Evolutionary conservation across 2,113 vertebrate species (phyloP).

Genomic region (Cnemophilus loriae): DNA sequence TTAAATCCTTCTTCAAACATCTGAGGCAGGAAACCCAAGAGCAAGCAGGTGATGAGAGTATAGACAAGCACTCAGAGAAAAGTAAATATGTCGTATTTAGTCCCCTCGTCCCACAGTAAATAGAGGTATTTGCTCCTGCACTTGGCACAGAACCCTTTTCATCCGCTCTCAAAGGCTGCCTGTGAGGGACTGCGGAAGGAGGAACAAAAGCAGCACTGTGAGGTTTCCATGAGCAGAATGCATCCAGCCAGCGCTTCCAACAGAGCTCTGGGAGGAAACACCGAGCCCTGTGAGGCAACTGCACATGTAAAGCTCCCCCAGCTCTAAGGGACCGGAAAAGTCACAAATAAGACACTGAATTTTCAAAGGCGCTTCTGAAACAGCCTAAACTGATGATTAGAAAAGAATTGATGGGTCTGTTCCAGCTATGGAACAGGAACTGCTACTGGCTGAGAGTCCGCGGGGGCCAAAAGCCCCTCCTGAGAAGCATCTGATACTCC

Average conservation of each 20-base stretch:
- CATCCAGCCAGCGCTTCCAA: neutral
- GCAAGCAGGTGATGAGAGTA: constrained; percentile 20
- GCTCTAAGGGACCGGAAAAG: neutral
- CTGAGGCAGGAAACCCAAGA: neutral
- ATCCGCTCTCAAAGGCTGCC: constrained; percentile 5
- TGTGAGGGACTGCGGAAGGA: neutral
- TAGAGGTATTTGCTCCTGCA: neutral
- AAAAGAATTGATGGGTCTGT: neutral
- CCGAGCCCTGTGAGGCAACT: neutral
- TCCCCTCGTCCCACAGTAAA: neutral
- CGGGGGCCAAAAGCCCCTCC: neutral
- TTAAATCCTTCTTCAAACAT: neutral
- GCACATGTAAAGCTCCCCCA: neutral
- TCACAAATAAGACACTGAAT: neutral
- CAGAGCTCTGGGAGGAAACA: neutral
- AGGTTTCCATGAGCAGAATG: neutral
- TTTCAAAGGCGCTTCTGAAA: neutral
- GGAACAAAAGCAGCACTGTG: constrained; percentile 17
- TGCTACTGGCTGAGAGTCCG: neutral
- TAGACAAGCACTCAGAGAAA: neutral
- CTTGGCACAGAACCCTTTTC: constrained; percentile 23
- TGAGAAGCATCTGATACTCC: neutral
- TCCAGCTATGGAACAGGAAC: neutral
- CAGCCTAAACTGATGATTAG: neutral
- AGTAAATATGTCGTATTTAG: neutral